Evolutionary conservation across 2,797 vertebrate genomes (phyloP), one percentile per base, ranked within the genome.

Genomic region (Sciurus vulgaris): DNA sequence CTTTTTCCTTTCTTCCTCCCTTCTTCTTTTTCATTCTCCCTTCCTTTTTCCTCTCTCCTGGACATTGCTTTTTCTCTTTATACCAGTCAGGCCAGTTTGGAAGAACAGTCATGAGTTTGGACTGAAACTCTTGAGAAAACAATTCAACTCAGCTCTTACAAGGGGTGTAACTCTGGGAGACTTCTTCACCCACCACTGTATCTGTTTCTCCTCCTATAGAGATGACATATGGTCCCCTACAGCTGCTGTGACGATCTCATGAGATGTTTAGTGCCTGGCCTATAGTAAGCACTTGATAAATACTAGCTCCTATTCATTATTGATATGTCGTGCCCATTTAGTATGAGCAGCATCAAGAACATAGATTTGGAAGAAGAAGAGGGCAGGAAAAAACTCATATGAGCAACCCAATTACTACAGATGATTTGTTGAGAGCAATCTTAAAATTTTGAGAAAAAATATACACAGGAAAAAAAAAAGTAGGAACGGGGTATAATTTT

Each of bases 401-500:
- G 11, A 86, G 33, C 47, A 73, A 38, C 4, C 10, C 17, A 84
- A 73, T 91, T 87, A 73, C 30, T 85, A 59, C 28, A 78, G 49
- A 59, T 70, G 26, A 47, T 92, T 35, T 77, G 3, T 91, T 76
- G 72, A 84, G 33, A 69, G 7, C 44, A 61, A 69, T 81, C 38
- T 91, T 84, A 79, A 86, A 89, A 87, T 44, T 69, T 65, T 70
- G 14, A n/a, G 76, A 82, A 78, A 76, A 26, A 38, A 88, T 28
- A 67, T 54, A 85, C 38, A 74, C 17, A 82, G 33, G 65, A 41
- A 77, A 89, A 61, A n/a, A 63, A 30, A 38, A 76, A 59, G 30
- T 82, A 91, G 38, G 44, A 78, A 76, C 84, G 74, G 47, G 7
- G 22, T 5, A 20, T 69, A 17, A 61, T 86, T 95, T 93, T 79